phyloP scores from a whole-genome alignment of 1,140 invertebrate genomes.

The Drosophila punjabiensis region DNA sequence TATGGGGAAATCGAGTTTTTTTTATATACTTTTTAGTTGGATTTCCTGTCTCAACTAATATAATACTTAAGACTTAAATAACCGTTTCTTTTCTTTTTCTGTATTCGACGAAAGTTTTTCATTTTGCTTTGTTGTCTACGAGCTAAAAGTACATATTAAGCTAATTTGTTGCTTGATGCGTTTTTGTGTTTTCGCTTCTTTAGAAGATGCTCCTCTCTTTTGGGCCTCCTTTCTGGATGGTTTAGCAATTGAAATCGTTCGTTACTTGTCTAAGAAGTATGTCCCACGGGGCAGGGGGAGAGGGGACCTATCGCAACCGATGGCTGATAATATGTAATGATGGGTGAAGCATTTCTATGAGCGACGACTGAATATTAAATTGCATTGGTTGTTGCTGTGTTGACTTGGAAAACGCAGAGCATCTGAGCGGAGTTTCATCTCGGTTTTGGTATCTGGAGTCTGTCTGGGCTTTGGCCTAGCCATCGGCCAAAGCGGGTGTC shows the following conservation, averaged over 20 bases:
- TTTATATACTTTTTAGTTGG: not conserved
- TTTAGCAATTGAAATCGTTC: constrained; percentile 60
- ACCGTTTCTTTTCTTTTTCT: constrained; percentile 11
- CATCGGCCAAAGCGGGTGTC: constrained; percentile 93
- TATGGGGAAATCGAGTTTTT: constrained; percentile 43
- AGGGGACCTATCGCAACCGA: not conserved
- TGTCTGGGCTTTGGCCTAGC: constrained; percentile 85
- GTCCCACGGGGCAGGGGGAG: not conserved
- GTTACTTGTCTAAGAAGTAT: constrained; percentile 41
- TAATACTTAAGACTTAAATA: constrained; percentile 50
- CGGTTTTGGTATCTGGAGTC: not conserved
- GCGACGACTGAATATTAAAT: constrained; percentile 37
- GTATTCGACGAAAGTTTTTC: constrained; percentile 30
- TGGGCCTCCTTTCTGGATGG: constrained; percentile 36
- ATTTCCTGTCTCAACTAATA: constrained; percentile 24
- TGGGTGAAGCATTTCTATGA: constrained; percentile 29
- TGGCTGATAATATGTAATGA: constrained; percentile 18
- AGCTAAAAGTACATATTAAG: constrained; percentile 55
- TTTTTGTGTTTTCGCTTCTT: constrained; percentile 14
- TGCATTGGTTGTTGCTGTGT: constrained; percentile 17
- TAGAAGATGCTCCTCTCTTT: constrained; percentile 8
- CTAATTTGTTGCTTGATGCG: constrained; percentile 46
- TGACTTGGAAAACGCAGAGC: constrained; percentile 74
- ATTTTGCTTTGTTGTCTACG: constrained; percentile 45
- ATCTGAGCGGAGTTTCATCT: constrained; percentile 46